Conservation (phyloP, 1,140 invertebrate genomes). For the Drosophila arawakana region DNA sequence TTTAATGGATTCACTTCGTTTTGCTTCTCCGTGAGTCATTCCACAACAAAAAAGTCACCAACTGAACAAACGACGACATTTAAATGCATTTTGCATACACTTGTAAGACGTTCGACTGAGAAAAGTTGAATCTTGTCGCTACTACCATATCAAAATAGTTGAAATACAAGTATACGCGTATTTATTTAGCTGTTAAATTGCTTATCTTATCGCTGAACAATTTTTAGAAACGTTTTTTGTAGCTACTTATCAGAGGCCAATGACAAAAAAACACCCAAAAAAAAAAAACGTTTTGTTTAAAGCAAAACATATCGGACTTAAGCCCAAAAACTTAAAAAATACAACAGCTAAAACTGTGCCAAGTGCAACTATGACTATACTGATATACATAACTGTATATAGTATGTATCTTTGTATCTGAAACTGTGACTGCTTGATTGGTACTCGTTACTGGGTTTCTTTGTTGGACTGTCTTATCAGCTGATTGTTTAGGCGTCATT, state of each 20-base stretch:
- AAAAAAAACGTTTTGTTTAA: neutral
- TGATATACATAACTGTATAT: neutral
- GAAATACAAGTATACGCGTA: slow-evolving; percentile 1
- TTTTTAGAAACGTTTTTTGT: neutral
- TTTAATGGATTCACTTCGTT: neutral
- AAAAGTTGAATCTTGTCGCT: neutral
- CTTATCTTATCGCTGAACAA: slow-evolving; percentile 8
- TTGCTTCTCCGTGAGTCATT: neutral
- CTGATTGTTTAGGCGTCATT: slow-evolving; percentile 48
- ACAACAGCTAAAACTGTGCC: neutral
- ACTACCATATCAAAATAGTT: slow-evolving; percentile 8
- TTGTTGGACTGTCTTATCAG: slow-evolving; percentile 39
- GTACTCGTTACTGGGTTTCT: neutral
- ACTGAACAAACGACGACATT: neutral
- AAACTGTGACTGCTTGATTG: neutral
- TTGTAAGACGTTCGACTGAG: neutral
- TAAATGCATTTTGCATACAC: slow-evolving; percentile 10
- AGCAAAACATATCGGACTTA: slow-evolving; percentile 1
- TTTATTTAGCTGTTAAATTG: slow-evolving; percentile 13
- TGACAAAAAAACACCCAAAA: neutral
- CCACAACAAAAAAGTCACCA: neutral
- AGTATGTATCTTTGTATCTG: slow-evolving; percentile 6
- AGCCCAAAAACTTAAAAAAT: neutral
- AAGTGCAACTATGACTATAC: slow-evolving; percentile 3
- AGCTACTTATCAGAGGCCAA: slow-evolving; percentile 17